Percentiles rank a stretch among this genome's conserved stretches.
phyloP scores from a whole-genome alignment of 2,888 invertebrate species.

The Muscina levida region DNA sequence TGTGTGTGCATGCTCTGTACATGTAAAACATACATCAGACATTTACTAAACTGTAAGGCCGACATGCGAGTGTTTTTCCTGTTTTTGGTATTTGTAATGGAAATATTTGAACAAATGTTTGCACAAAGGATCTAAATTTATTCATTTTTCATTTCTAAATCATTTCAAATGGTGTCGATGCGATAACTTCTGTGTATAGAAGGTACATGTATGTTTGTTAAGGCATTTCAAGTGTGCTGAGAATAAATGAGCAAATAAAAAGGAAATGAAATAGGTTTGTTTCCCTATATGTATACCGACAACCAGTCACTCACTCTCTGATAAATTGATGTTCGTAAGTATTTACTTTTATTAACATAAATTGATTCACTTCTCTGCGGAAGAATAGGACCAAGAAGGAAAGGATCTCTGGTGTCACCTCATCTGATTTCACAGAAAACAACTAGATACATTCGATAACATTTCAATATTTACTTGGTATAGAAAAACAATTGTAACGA shows the following conservation, averaged over 20 bases:
- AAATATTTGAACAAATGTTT: slow-evolving; percentile 40
- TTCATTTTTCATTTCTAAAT: slow-evolving; percentile 32
- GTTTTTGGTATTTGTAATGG: slow-evolving; percentile 11
- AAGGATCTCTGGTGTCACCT: background rate
- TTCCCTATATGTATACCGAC: slow-evolving; percentile 22
- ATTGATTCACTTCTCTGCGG: background rate
- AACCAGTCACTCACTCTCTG: slow-evolving; percentile 4
- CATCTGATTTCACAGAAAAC: background rate
- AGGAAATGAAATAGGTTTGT: background rate
- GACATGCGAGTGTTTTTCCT: too few species aligned
- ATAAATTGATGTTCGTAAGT: slow-evolving; percentile 25
- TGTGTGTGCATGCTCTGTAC: background rate
- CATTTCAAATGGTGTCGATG: background rate
- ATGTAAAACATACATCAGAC: slow-evolving; percentile 6
- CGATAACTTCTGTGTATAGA: background rate
- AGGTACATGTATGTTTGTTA: background rate
- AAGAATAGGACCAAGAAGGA: background rate
- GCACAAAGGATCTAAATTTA: slow-evolving; percentile 41
- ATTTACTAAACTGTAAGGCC: background rate
- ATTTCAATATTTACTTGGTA: slow-evolving; percentile 4
- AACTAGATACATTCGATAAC: background rate
- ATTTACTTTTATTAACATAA: slow-evolving; percentile 17
- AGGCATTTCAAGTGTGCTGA: background rate
- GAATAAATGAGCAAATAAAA: slow-evolving; percentile 47
- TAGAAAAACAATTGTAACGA: too few species aligned